Evolutionary conservation across 2,888 invertebrate genomes (phyloP).

Genomic region (Acanthococcus lagerstroemiae): DNA sequence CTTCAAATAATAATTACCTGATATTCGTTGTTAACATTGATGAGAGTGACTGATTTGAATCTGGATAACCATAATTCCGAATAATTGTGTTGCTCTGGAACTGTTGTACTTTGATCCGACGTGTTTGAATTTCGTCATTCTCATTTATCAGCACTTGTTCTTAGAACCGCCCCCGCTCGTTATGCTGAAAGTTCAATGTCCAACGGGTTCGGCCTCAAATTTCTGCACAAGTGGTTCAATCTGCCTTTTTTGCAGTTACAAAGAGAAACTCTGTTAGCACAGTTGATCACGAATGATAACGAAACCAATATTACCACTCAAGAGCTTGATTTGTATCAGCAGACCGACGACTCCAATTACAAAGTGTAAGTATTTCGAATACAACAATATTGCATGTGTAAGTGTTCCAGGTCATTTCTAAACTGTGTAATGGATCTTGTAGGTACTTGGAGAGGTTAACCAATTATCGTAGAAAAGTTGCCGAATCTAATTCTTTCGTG

Average conservation of each 20-base stretch:
- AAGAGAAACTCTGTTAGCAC: conserved; percentile 67
- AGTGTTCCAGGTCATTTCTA: neutral
- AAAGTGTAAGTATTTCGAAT: conserved; percentile 43
- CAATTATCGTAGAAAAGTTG: conserved; percentile 61
- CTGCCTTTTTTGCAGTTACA: conserved; percentile 87
- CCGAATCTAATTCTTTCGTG: conserved; percentile 52
- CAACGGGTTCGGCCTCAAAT: conserved; percentile 86
- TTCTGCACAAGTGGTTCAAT: conserved; percentile 89
- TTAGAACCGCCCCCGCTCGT: conserved; percentile 52
- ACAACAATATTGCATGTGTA: neutral
- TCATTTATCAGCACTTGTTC: neutral
- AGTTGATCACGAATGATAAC: conserved; percentile 71
- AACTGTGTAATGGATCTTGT: conserved; percentile 5
- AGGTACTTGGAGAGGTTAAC: conserved; percentile 62
- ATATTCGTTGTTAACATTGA: too few relatives aligned
- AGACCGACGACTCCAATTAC: conserved; percentile 62
- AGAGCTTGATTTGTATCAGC: conserved; percentile 65
- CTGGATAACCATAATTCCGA: too few relatives aligned
- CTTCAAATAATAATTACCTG: too few relatives aligned
- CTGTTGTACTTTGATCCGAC: too few relatives aligned
- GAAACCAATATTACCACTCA: conserved; percentile 67
- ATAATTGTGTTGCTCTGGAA: too few relatives aligned
- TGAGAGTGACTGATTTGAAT: too few relatives aligned
- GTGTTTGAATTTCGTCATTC: neutral
- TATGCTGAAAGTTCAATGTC: conserved; percentile 91